phyloP scores from a whole-genome alignment of 2,888 invertebrate genomes.

The Anticlea derivata region DNA sequence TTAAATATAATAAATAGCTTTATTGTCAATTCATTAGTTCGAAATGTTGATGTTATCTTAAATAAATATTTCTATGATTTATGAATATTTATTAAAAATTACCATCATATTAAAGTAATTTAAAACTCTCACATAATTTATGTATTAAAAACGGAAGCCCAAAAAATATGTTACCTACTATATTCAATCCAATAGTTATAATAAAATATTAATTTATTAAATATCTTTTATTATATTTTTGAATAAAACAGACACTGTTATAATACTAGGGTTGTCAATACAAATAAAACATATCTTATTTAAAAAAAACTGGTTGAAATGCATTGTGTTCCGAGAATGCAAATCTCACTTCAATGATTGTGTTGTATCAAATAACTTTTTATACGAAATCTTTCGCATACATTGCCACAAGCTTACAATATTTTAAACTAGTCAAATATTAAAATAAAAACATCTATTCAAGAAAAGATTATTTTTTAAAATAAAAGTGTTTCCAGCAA shows the following conservation, averaged over 20 bases:
- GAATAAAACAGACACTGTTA: constrained; percentile 5
- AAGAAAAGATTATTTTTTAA: background rate
- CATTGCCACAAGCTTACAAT: constrained; percentile 38
- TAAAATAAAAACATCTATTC: background rate
- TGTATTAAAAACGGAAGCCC: constrained; percentile 37
- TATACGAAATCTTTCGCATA: constrained; percentile 34
- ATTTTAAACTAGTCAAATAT: background rate
- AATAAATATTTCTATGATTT: constrained; percentile 17
- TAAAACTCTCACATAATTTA: constrained; percentile 19
- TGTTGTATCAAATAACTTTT: constrained; percentile 3
- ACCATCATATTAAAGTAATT: constrained; percentile 5
- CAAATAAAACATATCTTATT: background rate
- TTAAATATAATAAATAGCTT: constrained; percentile 32
- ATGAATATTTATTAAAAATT: constrained; percentile 4
- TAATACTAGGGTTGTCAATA: constrained; percentile 32
- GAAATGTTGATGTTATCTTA: constrained; percentile 28
- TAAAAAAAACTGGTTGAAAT: too few relatives aligned
- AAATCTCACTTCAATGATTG: background rate
- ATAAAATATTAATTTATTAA: constrained; percentile 6
- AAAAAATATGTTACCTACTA: constrained; percentile 23
- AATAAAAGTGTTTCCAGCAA: constrained; percentile 48
- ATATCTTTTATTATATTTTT: background rate
- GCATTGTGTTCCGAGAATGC: too few relatives aligned
- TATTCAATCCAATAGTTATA: constrained; percentile 14
- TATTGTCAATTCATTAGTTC: constrained; percentile 39